Evolutionary conservation across 2,797 vertebrate species (phyloP).

Genomic region (Dryobates pubescens): DNA sequence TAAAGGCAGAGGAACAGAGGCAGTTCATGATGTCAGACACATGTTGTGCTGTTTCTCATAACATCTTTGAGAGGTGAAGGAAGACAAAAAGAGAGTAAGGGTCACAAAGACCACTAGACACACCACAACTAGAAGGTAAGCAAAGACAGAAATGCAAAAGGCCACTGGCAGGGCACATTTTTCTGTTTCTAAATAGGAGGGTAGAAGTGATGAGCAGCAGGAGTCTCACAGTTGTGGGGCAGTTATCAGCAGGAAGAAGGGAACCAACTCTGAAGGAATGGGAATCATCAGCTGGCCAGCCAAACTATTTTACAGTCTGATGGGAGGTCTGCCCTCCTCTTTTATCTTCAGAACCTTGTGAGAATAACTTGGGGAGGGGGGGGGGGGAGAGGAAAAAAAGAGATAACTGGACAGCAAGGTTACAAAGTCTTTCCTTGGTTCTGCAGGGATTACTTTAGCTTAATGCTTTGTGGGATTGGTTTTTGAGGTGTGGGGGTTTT

Average conservation of each 20-base stretch:
- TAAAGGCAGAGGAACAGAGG: neutral
- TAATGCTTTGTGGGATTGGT: neutral
- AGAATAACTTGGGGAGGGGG: neutral
- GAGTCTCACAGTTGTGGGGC: constrained; percentile 5
- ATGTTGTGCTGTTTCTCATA: constrained; percentile 19
- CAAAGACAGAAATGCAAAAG: constrained; percentile 38
- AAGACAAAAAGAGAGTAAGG: constrained; percentile 9
- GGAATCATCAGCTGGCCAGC: neutral
- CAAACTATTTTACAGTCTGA: neutral
- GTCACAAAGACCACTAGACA: constrained; percentile 1
- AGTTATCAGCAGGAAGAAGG: constrained; percentile 40
- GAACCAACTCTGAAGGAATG: neutral
- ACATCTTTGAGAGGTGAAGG: neutral
- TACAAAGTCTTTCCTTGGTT: neutral
- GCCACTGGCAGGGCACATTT: constrained; percentile 17
- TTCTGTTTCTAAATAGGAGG: constrained; percentile 12
- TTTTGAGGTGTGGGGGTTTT: neutral
- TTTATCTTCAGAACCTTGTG: neutral
- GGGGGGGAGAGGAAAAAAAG: neutral
- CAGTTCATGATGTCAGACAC: constrained; percentile 25
- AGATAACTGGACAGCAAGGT: neutral
- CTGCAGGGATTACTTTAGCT: neutral
- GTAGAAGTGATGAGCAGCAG: constrained; percentile 31
- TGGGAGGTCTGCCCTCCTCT: neutral
- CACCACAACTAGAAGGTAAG: neutral